Evolutionary conservation across 2,888 invertebrate species (phyloP).

Genomic region (Allophyes oxyacanthae): DNA sequence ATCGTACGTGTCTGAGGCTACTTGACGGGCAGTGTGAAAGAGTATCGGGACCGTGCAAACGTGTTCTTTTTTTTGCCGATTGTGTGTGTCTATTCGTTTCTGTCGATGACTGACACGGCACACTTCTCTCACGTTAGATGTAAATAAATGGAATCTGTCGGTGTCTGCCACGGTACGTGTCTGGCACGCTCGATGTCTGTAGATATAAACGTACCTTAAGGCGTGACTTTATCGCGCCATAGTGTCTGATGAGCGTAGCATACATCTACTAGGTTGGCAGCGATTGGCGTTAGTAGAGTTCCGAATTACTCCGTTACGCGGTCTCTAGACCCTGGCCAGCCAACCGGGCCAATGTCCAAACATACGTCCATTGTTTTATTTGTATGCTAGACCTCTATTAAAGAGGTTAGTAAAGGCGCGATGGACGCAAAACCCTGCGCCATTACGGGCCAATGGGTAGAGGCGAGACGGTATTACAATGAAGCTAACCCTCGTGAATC

Average conservation of each 20-base stretch:
- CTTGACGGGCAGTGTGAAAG: too few species aligned
- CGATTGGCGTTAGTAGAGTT: slow-evolving; percentile 5
- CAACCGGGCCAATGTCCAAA: background rate
- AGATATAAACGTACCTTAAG: too few species aligned
- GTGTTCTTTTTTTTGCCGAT: too few species aligned
- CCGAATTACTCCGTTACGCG: slow-evolving; percentile 16
- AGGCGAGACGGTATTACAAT: slow-evolving; percentile 15
- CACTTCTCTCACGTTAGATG: too few species aligned
- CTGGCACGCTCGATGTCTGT: too few species aligned
- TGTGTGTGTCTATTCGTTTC: too few species aligned
- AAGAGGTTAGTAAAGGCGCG: background rate
- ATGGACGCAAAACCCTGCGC: slow-evolving; percentile 3
- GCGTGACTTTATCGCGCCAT: slow-evolving; percentile 40
- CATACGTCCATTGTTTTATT: slow-evolving; percentile 10
- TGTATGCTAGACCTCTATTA: background rate
- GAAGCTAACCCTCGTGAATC: slow-evolving; percentile 33
- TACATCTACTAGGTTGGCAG: slow-evolving; percentile 47
- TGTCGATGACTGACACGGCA: too few species aligned
- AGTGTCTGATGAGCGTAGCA: slow-evolving; percentile 57
- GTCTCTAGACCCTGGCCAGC: background rate
- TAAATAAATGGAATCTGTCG: too few species aligned
- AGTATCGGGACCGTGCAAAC: too few species aligned
- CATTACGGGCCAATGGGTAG: too few species aligned
- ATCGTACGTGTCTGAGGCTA: too few species aligned
- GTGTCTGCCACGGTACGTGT: too few species aligned